phyloP scores from a whole-genome alignment of 2,113 vertebrate species.

The Vanacampus margaritifer region DNA sequence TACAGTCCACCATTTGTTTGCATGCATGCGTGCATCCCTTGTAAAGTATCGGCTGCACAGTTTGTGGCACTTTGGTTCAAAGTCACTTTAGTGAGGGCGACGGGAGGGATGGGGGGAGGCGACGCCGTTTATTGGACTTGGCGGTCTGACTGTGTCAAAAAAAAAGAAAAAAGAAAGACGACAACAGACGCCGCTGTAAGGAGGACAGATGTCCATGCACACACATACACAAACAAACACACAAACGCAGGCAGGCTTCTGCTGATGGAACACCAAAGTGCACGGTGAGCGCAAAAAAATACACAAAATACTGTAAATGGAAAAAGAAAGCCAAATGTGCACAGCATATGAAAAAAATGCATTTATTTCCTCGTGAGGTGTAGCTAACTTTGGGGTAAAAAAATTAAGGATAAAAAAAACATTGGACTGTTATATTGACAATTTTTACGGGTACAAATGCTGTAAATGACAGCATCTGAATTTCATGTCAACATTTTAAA shows the following conservation, averaged over 20 bases:
- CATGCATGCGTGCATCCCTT: neutral
- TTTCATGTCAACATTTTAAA: too few relatives aligned
- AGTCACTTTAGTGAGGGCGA: constrained; percentile 11
- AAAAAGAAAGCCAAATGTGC: too few relatives aligned
- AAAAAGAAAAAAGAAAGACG: neutral
- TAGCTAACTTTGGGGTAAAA: too few relatives aligned
- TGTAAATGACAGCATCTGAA: too few relatives aligned
- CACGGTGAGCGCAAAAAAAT: neutral
- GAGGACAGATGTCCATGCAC: neutral
- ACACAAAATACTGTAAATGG: neutral
- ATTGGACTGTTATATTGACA: too few relatives aligned
- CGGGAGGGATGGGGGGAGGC: neutral
- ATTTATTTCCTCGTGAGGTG: neutral
- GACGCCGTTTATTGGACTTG: constrained; percentile 38
- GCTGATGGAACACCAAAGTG: neutral
- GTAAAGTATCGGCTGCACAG: constrained; percentile 12
- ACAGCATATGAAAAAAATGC: neutral
- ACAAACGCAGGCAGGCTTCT: neutral
- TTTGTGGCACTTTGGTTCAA: constrained; percentile 17
- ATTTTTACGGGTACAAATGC: too few relatives aligned
- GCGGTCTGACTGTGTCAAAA: constrained; percentile 22
- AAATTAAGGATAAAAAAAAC: too few relatives aligned
- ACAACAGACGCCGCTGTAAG: neutral
- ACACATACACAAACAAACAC: neutral
- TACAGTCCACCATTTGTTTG: constrained; percentile 28